Percentiles rank a stretch among this genome's conserved stretches.
phyloP scores from a whole-genome alignment of 2,113 vertebrate genomes.

The Rhinoderma darwinii region DNA sequence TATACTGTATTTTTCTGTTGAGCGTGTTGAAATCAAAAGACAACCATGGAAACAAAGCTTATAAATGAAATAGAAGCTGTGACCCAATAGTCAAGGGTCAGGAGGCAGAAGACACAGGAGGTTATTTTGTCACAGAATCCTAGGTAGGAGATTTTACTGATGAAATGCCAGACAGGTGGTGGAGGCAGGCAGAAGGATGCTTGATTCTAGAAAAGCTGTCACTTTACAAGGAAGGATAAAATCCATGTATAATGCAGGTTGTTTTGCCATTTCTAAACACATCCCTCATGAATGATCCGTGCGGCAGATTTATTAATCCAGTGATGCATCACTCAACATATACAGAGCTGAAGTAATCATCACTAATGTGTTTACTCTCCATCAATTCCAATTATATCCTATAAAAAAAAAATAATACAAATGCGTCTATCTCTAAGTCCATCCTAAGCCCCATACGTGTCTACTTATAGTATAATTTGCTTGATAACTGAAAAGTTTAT shows the following conservation, averaged over 20 bases:
- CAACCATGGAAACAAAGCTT: slow-evolving; percentile 28
- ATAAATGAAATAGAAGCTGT: slow-evolving; percentile 30
- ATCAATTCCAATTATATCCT: slow-evolving; percentile 37
- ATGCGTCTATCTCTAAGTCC: slow-evolving; percentile 17
- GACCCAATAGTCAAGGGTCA: slow-evolving; percentile 40
- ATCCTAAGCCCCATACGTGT: neutral
- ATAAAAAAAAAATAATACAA: slow-evolving; percentile 16
- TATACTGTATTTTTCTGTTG: neutral
- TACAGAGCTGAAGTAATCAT: slow-evolving; percentile 38
- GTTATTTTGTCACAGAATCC: slow-evolving; percentile 36
- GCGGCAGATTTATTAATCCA: slow-evolving; percentile 4
- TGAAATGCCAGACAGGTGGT: slow-evolving; percentile 37
- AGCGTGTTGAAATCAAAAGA: slow-evolving; percentile 9
- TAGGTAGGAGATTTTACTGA: slow-evolving; percentile 29
- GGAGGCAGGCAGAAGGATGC: neutral
- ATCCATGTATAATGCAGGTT: slow-evolving; percentile 39
- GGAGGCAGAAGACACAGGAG: slow-evolving; percentile 26
- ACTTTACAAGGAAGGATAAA: neutral
- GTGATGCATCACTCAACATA: slow-evolving; percentile 13
- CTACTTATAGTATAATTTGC: slow-evolving; percentile 25
- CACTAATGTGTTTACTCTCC: slow-evolving; percentile 40
- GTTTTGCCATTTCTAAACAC: slow-evolving; percentile 47
- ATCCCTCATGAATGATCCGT: slow-evolving; percentile 38
- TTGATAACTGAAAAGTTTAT: slow-evolving; percentile 40
- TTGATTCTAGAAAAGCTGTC: slow-evolving; percentile 39